phyloP scores from a whole-genome alignment of 2,888 invertebrate genomes.

The Aplocera efformata region DNA sequence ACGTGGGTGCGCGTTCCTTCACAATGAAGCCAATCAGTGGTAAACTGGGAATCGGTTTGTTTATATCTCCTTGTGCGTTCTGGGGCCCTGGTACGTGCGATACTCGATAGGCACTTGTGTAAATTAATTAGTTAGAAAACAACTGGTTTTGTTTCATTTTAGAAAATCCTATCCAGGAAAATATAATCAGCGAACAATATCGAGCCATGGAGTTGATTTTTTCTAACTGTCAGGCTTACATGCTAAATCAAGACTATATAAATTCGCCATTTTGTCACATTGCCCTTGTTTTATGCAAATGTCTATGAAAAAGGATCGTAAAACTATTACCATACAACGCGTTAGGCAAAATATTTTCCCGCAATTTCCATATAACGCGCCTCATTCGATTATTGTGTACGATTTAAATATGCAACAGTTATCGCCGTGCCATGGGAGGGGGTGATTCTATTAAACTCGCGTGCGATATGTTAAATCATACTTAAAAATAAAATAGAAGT shows the following conservation, averaged over 20 bases:
- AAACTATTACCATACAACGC: constrained; percentile 3
- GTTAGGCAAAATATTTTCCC: constrained; percentile 1
- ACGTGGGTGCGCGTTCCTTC: constrained; percentile 41
- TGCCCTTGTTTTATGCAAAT: too few relatives aligned
- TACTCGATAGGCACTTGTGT: constrained; percentile 21
- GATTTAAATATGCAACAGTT: constrained; percentile 31
- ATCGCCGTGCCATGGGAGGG: constrained; percentile 46
- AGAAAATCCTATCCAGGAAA: too few relatives aligned
- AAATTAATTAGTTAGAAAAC: constrained; percentile 20
- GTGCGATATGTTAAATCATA: constrained; percentile 55
- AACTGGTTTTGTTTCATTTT: constrained; percentile 1
- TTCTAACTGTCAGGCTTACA: too few relatives aligned
- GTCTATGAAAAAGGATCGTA: background rate
- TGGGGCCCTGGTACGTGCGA: constrained; percentile 25
- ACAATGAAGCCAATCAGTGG: constrained; percentile 63
- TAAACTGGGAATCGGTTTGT: constrained; percentile 45
- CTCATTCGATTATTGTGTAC: constrained; percentile 10
- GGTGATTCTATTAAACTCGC: constrained; percentile 51
- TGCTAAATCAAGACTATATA: too few relatives aligned
- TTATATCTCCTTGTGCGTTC: constrained; percentile 31
- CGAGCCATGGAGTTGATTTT: too few relatives aligned
- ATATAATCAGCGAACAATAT: too few relatives aligned
- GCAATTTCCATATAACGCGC: constrained; percentile 1
- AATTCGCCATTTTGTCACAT: too few relatives aligned
- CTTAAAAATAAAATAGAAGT: too few relatives aligned